A percentile compares a stretch with the other conserved stretches of the same genome.
phyloP scores from a whole-genome alignment of 2,888 invertebrate genomes.

The Osmoderma eremita region DNA sequence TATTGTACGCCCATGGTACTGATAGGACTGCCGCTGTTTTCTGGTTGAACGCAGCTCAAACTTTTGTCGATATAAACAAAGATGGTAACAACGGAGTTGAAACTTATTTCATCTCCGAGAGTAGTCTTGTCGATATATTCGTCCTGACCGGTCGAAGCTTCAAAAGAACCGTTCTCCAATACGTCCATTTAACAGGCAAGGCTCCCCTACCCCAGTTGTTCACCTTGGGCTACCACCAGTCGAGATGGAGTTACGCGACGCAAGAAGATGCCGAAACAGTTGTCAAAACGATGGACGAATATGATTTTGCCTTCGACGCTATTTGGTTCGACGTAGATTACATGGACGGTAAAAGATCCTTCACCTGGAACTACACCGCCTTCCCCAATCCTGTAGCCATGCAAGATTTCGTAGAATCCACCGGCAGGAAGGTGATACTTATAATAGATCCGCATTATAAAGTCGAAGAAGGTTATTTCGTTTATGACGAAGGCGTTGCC shows the following conservation, averaged over 20 bases:
- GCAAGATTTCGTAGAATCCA: conserved; percentile 76
- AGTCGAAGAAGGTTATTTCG: conserved; percentile 83
- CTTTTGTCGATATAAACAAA: conserved; percentile 43
- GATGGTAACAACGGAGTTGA: conserved; percentile 64
- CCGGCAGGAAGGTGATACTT: conserved; percentile 85
- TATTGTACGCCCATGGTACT: conserved; percentile 78
- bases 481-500: conserved; percentile 85
- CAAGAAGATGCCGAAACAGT: conserved; percentile 89
- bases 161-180: conserved; percentile 85
- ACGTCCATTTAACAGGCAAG: conserved; percentile 85
- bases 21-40: conserved; percentile 42
- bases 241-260: conserved; percentile 97
- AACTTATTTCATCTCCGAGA: conserved; percentile 93
- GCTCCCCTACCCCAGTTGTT: conserved; percentile 89
- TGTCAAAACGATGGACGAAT: conserved; percentile 82
- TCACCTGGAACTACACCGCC: conserved; percentile 93
- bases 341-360: conserved; percentile 94
- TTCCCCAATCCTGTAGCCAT: conserved; percentile 86
- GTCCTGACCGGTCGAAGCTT: conserved; percentile 83
- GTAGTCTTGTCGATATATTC: conserved; percentile 91
- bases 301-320: conserved; percentile 93
- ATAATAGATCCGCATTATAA: conserved; percentile 98
- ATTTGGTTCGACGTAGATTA: conserved; percentile 99
- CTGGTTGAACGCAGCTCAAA: conserved; percentile 45
- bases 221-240: conserved; percentile 91